These are phyloP conservation scores for Xanthorhoe spadicearia DNA, from an alignment of 2,888 invertebrate species.

Conservation along the genomic window DNA sequence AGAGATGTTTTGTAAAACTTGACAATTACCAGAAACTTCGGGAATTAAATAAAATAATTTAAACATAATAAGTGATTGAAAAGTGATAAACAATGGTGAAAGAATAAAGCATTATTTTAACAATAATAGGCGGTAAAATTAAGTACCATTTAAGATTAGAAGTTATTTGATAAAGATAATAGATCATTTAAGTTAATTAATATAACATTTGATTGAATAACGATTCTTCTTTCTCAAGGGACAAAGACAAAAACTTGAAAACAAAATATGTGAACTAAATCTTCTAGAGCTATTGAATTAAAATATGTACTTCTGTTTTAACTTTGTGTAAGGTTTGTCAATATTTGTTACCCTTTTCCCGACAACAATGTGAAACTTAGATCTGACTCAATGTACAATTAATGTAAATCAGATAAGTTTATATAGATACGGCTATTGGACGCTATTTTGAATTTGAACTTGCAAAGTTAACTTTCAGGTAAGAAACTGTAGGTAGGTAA, in stretches of 20 bases:
- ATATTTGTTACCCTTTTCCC: constrained; percentile 34
- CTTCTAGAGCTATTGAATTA: no score
- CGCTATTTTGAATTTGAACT: constrained; percentile 39
- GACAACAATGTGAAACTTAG: constrained; percentile 27
- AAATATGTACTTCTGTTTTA: no score
- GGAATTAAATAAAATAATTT: constrained; percentile 8
- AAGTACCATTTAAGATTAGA: no score
- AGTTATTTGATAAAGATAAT: no score
- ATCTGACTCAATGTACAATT: constrained; percentile 28
- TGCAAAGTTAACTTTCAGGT: constrained; percentile 9
- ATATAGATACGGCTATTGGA: constrained; percentile 25
- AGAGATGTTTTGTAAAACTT: background rate
- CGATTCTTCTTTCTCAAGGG: background rate
- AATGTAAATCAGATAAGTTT: constrained; percentile 48
- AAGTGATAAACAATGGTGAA: constrained; percentile 1
- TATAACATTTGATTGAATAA: no score
- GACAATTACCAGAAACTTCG: background rate
- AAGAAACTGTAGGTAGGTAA: no score
- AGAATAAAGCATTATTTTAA: background rate
- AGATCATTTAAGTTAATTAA: no score
- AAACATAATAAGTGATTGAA: constrained; percentile 8
- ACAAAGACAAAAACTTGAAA: background rate
- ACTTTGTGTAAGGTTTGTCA: constrained; percentile 1
- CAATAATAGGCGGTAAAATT: background rate
- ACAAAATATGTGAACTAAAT: no score